Conservation (phyloP, 1,140 invertebrate genomes). For the Diabrotica virgifera region DNA sequence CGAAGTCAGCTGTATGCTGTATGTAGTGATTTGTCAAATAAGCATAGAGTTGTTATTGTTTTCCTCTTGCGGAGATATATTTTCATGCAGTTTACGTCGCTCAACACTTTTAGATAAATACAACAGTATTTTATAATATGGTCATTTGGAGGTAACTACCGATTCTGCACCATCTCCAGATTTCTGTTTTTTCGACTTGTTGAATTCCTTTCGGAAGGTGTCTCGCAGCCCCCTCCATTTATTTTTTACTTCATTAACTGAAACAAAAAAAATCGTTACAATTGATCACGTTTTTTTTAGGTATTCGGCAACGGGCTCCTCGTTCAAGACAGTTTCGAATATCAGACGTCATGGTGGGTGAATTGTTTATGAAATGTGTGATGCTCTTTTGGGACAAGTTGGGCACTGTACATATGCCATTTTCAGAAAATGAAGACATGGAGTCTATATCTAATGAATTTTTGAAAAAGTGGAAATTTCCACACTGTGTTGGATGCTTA, state of each 20-base stretch:
- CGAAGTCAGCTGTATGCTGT: no score
- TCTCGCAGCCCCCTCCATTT: constrained; percentile 22
- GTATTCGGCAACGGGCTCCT: no score
- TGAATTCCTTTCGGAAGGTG: constrained; percentile 21
- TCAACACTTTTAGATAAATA: constrained; percentile 18
- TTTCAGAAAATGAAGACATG: no score
- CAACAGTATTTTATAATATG: constrained; percentile 16
- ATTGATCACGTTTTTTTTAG: no score
- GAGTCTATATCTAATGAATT: no score
- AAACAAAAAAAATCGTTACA: constrained; percentile 24
- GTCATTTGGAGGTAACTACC: constrained; percentile 17
- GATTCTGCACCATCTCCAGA: no score
- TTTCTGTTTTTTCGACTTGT: constrained; percentile 15
- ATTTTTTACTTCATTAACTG: constrained; percentile 17
- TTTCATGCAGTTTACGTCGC: constrained; percentile 19
- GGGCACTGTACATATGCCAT: no score
- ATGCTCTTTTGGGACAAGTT: no score
- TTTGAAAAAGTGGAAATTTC: no score
- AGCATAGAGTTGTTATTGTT: constrained; percentile 11
- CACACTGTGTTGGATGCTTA: no score
- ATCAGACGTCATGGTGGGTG: constrained; percentile 26
- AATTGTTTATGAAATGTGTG: constrained; percentile 41
- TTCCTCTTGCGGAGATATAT: constrained; percentile 15
- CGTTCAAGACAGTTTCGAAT: no score
- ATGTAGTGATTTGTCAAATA: no score